Evolutionary conservation across 2,113 vertebrate species (phyloP), one percentile per base, ranked within the genome.

Genomic region (Caloenas nicobarica): DNA sequence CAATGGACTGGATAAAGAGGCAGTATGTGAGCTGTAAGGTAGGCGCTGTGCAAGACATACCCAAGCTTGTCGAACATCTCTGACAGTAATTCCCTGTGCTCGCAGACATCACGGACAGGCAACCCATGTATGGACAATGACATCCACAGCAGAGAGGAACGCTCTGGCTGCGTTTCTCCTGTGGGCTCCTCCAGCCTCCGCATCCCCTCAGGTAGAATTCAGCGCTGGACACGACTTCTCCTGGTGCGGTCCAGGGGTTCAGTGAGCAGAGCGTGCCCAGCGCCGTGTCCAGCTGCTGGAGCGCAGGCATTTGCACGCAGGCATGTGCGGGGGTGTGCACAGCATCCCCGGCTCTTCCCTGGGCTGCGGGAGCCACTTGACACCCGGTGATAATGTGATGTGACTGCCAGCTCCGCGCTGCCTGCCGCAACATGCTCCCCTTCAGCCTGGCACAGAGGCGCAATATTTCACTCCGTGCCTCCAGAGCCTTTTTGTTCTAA

Each of bases 341-440:
- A 0, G 61, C 18, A 0, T 65, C 44, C 34, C 18, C 0, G 3
- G 54, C 46, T 68, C 50, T 31, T 73, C 76, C 91, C 11, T 1
- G 28, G 69, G 81, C 53, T 36, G 87, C 68, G 64, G 86, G 78
- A 18, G 69, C 58, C 90, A 51, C 76, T 76, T 81, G 90, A 40
- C 91, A 78, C 5, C 2, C 66, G 78, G 69, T 31, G 50, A 23
- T 93, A 72, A 91, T 72, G 81, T 5, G 7, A 48, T 23, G 70
- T 86, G 89, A 89, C 82, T 92, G 77, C 82, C 40, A 58, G 69
- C 40, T 19, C 72, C 1, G 6, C 1, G 4, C 74, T 81, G 86
- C 86, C 84, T 87, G 65, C 94, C 29, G 70, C 89, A 93, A 51
- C 86, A 57, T n/a, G 88, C 88, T 88, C 88, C 64, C 82, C 88